These are phyloP conservation scores for Nomada ruficornis DNA, from an alignment of 2,888 invertebrate genomes.

Conservation along the genomic window DNA sequence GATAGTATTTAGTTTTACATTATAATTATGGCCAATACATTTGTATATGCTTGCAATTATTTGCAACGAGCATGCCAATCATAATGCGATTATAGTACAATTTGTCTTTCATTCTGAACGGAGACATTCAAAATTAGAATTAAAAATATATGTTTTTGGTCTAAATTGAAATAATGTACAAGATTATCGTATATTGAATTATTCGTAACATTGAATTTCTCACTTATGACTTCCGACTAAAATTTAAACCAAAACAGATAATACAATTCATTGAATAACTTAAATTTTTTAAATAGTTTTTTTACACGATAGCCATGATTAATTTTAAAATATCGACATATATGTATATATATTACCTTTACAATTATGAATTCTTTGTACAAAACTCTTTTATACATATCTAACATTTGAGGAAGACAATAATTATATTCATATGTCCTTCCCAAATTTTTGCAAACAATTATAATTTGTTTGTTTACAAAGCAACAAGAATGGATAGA, in stretches of 20 bases:
- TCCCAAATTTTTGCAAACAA: conserved; percentile 33
- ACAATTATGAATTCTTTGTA: background rate
- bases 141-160: conserved; percentile 2
- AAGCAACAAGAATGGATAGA: conserved; percentile 38
- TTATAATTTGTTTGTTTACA: conserved; percentile 36
- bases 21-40: conserved; percentile 12
- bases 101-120: conserved; percentile 10
- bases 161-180: conserved; percentile 2
- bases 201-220: background rate
- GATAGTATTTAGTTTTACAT: conserved; percentile 26
- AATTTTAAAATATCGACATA: conserved; percentile 12
- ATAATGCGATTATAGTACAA: background rate
- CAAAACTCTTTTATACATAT: conserved; percentile 15
- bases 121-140: background rate
- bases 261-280: background rate
- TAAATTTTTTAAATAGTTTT: background rate
- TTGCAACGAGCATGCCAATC: conserved; percentile 21
- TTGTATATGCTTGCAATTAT: conserved; percentile 11
- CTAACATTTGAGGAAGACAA: conserved; percentile 45
- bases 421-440: conserved; percentile 23
- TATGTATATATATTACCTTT: background rate
- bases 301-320: background rate
- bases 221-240: background rate
- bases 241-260: background rate
- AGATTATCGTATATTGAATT: background rate